Evolutionary conservation across 2,797 vertebrate species (phyloP), one percentile per base, ranked within the genome.

Genomic region (Oreochromis grahami): DNA sequence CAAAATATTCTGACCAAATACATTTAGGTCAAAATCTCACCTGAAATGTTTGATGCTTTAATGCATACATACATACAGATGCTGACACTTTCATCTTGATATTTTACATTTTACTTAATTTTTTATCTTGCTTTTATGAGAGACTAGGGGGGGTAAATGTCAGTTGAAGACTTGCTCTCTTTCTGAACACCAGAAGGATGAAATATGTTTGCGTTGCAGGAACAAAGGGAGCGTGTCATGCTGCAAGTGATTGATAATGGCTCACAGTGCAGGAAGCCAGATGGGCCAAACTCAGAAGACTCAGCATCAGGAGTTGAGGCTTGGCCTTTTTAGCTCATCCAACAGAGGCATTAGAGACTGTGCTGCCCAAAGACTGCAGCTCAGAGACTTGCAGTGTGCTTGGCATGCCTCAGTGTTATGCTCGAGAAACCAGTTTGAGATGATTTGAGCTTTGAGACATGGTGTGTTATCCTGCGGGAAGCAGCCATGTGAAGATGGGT

Each of bases 151-250:
- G 6, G 32, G 43, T 81, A 84, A 90, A 89, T 89, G 91, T 94
- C 92, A 89, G 82, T 81, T 50, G 29, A 74, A 85, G 85, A 91
- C 76, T 81, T 21, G 56, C 19, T 52, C 45, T 77, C 48, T 53
- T 48, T 81, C 65, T 76, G 84, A 93, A 81, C 76, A 74, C 48
- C 84, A 80, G 65, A 85, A 70, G 91, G 86, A 88, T 88, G 76
- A 91, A 94, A 94, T 91, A 92, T 95, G 94, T 94, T 94, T 94
- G 91, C 91, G 84, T 86, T 87, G 82, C 83, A 48, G 84, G 89
- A 92, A 92, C 94, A 96, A 94, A 95, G 85, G 88, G 81, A 86
- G 74, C 8, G 8, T 79, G 92, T 93, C 87, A 83, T 65, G 86
- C 90, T 65, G 81, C 63, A 82, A 89, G 89, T 93, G 92, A 95